Base-by-base conservation (phyloP, 2,113 vertebrate genomes). In the Oreotragus oreotragus region DNA sequence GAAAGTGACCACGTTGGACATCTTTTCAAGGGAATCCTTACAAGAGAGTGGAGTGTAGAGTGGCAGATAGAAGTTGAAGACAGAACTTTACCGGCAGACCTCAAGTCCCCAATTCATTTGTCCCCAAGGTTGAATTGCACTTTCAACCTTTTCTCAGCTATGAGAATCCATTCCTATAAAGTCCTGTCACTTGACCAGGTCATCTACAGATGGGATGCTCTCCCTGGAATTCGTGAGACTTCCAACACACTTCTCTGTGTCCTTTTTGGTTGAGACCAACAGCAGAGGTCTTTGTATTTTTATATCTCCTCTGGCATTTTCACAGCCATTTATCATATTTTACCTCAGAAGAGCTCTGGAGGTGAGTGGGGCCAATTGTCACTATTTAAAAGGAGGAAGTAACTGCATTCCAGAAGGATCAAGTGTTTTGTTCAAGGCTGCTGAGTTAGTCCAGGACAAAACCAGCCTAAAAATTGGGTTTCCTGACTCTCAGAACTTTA, bases 381-480 rank as follows among this genome's bases (percentile, higher is more conserved):
- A 36, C 70, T 55, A 86, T 30, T 97, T n/a, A 58, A 92, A 89
- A 64, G 62, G 51, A 79, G 51, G 28, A 36, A 11, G 10, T 16
- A 27, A 15, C 43, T 77, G 21, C 7, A n/a, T 77, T 49, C 81
- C 28, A 33, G 55, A 93, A 91, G 66, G 58, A 62, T 49, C 66
- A 39, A 49, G 53, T 92, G 66, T 62, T 96, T 88, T 17, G 10
- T 90, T 53, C 62, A 60, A 87, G 73, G 53, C 60, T 88, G 30
- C 66, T 43, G 17, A 92, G 21, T 92, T 85, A 79, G 76, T 66
- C 45, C 60, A 85, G 76, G 27, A 90, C 55, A 94, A 94, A 97
- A 89, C 5, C n/a, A 96, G 25, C 30, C 76, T 62, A 53, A 60
- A 91, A 73, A 80, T 4, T 49, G 7, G 16, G 2, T 97, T 96